These are phyloP conservation scores for Tamandua tetradactyla DNA, from an alignment of 2,797 vertebrate genomes.

Conservation along the genomic window DNA sequence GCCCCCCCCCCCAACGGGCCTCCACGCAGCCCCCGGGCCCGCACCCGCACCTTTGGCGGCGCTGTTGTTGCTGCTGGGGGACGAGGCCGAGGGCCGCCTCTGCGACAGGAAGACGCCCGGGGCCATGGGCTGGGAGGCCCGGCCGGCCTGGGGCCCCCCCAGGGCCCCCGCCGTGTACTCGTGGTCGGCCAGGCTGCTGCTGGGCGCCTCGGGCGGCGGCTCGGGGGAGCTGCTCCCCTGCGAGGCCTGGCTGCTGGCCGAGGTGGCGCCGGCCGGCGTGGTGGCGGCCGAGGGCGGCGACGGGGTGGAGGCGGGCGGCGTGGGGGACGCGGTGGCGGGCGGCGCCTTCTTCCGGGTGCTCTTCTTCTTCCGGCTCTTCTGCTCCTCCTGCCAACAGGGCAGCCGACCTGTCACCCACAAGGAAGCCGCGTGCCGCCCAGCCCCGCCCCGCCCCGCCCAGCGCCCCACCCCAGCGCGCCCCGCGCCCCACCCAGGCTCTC, in stretches of 20 bases:
- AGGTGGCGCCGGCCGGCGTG: constrained; percentile 82
- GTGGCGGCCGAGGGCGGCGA: constrained; percentile 64
- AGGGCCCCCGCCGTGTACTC: constrained; percentile 91
- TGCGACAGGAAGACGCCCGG: constrained; percentile 97
- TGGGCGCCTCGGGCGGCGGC: constrained; percentile 91
- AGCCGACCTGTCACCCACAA: constrained; percentile 42
- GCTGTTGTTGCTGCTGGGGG: constrained; percentile 91
- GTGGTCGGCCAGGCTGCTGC: constrained; percentile 93
- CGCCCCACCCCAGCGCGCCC: no score
- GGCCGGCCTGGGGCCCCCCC: constrained; percentile 89
- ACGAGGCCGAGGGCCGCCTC: constrained; percentile 93
- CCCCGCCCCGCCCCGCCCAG: no score
- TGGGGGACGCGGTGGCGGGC: constrained; percentile 78
- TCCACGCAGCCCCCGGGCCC: no score
- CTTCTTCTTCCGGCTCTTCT: constrained; percentile 98
- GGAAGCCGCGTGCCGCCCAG: no score
- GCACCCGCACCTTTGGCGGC: constrained; percentile 87
- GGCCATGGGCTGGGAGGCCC: constrained; percentile 94
- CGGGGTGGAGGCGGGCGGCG: constrained; percentile 5
- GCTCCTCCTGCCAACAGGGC: constrained; percentile 93
- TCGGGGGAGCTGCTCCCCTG: constrained; percentile 96
- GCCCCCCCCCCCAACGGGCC: no score
- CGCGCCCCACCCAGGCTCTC: no score
- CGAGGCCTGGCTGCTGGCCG: constrained; percentile 87
- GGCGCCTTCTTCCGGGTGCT: constrained; percentile 94